These are phyloP conservation scores for Atherinomorus stipes DNA, from an alignment of 2,113 vertebrate species.

Conservation along the genomic window DNA sequence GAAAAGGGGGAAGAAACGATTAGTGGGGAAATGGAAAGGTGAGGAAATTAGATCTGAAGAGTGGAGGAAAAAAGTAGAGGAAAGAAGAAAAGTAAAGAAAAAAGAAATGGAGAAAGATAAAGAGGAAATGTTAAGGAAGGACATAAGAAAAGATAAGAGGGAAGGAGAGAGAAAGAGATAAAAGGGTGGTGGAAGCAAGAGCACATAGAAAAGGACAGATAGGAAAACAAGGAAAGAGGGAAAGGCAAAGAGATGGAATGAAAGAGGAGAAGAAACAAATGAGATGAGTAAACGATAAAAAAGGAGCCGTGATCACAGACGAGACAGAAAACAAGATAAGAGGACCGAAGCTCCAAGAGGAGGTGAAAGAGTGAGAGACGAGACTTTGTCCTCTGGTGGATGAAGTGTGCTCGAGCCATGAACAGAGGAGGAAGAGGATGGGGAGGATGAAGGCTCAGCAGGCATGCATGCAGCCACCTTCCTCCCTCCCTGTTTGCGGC, in stretches of 20 bases:
- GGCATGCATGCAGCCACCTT: conserved; percentile 13
- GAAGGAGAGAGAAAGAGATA: background rate
- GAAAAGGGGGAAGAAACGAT: background rate
- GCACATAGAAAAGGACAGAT: background rate
- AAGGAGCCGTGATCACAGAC: too few species aligned
- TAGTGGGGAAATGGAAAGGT: background rate
- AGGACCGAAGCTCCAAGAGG: background rate
- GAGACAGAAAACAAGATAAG: conserved; percentile 1
- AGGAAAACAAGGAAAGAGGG: background rate
- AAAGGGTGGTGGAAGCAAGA: background rate
- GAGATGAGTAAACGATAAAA: background rate
- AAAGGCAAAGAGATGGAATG: background rate
- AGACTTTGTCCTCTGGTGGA: conserved; percentile 7
- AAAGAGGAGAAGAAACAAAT: background rate
- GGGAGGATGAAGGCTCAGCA: conserved; percentile 3
- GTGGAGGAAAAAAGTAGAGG: background rate
- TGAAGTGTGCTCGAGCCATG: background rate
- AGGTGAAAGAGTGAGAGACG: background rate
- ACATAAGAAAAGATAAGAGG: background rate
- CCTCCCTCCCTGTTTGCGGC: too few species aligned
- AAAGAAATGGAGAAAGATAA: background rate
- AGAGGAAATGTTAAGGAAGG: background rate
- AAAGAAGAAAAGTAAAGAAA: background rate
- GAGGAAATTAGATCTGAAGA: background rate
- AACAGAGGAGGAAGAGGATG: conserved; percentile 18